Conservation (phyloP, 2,113 vertebrate genomes). For the Microtus pennsylvanicus region DNA sequence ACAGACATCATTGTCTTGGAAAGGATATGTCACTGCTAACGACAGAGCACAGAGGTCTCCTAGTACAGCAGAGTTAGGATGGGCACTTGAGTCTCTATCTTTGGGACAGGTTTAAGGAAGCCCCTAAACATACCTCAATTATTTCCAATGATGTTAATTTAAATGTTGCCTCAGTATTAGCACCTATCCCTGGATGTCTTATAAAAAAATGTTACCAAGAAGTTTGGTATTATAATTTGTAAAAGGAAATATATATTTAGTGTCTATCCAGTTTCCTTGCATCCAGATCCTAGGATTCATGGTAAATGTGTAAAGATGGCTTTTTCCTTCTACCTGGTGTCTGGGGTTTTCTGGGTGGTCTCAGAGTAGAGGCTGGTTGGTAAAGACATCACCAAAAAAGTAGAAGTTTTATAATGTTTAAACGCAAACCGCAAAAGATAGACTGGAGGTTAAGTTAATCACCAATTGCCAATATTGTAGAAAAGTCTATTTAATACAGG, state of each 20-base stretch:
- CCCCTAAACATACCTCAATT: background rate
- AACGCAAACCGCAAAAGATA: rapidly evolving
- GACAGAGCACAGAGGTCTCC: background rate
- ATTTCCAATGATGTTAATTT: background rate
- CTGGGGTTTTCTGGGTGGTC: too few species aligned
- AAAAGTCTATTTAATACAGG: too few species aligned
- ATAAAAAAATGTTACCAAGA: background rate
- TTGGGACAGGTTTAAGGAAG: background rate
- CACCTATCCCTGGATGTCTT: background rate
- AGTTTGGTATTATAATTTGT: background rate
- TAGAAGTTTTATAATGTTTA: background rate
- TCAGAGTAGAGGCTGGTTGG: background rate
- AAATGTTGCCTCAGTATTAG: background rate
- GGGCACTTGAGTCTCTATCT: background rate
- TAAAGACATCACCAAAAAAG: background rate
- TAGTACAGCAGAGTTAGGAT: background rate
- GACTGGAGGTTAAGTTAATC: background rate
- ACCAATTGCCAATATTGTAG: too few species aligned
- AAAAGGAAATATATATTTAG: background rate
- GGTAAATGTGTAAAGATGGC: background rate
- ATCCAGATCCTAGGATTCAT: background rate
- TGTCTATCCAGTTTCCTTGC: background rate
- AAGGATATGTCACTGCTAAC: background rate
- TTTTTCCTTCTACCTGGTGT: background rate
- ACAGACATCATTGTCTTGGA: background rate